Base-by-base conservation (phyloP, 2,113 vertebrate species). In the Corydoras sp. region DNA sequence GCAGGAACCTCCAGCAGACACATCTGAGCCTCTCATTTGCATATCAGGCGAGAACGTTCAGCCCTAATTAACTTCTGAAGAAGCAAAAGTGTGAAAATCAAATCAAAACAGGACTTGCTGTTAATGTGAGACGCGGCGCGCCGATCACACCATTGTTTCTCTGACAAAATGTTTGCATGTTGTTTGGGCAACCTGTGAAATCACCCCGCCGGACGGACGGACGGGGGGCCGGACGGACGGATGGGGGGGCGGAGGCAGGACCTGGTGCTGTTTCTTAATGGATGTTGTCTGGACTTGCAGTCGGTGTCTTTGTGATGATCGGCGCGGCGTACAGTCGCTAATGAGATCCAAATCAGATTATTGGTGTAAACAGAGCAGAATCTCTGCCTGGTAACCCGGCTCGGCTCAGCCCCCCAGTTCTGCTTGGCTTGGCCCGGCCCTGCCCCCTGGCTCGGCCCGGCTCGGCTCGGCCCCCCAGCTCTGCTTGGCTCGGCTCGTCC, bases 41-140 rank as follows among this genome's bases (percentile, higher is more conserved):
- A 43, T 43, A 4, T 43, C 2, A 4, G 35, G 4, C 35, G 4
- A 5, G 35, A 43, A 43, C 35, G 7, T 43, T 43, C 35, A 43
- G 35, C 35, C 69, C 59, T 81, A 79, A 76, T 81, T 76, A 71
- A 73, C 58, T 72, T 43, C 3, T 72, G 67, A 75, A 76, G 56
- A 56, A 73, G 66, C 18, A 11, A 35, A 56, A 13, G 68, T 49
- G 48, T n/a, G 43, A 3, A 64, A 62, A 62, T 15, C 31, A 32
- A 58, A 29, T 76, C 70, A 69, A 35, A 81, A 71, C 13, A 64
- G 54, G 55, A 13, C 70, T 71, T 65, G 60, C 68, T 71, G 31
- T 71, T 68, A 69, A 75, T 68, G 62, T 53, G 51, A 53, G 51
- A 53, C 64, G n/a, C 4, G 0, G 35, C 7, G 35, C 29, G 32